Conservation (phyloP, 1,140 invertebrate genomes). For the Bombus affinis region DNA sequence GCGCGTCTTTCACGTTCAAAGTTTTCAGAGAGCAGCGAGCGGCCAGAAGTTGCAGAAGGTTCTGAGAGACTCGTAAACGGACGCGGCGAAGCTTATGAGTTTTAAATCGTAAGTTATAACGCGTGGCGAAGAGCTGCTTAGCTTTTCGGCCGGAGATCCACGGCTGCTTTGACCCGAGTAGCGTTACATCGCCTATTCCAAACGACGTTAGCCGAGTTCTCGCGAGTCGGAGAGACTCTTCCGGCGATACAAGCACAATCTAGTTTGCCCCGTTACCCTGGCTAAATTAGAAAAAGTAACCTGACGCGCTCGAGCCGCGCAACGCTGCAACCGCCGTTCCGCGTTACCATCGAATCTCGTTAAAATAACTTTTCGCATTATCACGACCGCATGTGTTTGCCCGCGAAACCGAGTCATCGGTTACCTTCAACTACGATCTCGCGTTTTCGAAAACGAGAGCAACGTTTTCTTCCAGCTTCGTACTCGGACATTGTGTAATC, state of each 20-base stretch:
- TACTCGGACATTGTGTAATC: background rate
- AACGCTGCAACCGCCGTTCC: conserved; percentile 3
- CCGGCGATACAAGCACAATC: conserved; percentile 27
- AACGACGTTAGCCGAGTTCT: conserved; percentile 40
- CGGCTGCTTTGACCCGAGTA: conserved; percentile 28
- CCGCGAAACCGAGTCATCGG: background rate
- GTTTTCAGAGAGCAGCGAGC: conserved; percentile 25
- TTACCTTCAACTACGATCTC: background rate
- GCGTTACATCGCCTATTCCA: background rate
- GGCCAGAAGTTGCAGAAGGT: background rate
- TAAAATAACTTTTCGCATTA: conserved; percentile 51
- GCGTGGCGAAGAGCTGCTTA: conserved; percentile 41
- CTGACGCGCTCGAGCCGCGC: background rate
- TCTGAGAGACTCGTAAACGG: conserved; percentile 17
- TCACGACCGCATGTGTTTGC: conserved; percentile 8
- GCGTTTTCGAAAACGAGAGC: background rate
- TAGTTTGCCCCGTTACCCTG: conserved; percentile 15
- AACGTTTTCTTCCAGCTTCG: background rate
- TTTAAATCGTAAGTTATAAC: conserved; percentile 72
- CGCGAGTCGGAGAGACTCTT: background rate
- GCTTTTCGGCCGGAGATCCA: conserved; percentile 26
- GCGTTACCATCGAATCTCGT: conserved; percentile 43
- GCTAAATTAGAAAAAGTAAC: conserved; percentile 59
- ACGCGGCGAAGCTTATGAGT: conserved; percentile 55
- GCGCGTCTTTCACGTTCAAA: conserved; percentile 51